Evolutionary conservation across 2,113 vertebrate species (phyloP).

Genomic region (Gallinago paraguaiae): DNA sequence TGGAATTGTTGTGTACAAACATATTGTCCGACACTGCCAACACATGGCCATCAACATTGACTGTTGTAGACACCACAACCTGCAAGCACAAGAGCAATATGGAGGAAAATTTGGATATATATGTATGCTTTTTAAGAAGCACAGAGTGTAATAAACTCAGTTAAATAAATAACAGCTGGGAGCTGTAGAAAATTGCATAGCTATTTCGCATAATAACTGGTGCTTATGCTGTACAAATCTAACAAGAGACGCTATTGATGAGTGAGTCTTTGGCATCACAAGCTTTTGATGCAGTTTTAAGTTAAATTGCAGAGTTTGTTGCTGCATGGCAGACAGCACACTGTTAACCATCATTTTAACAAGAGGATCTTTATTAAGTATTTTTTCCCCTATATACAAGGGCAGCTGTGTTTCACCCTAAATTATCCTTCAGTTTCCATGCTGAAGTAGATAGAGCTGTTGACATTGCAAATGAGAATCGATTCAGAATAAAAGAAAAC

Average conservation of each 20-base stretch:
- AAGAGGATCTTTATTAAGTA: slow-evolving; percentile 82
- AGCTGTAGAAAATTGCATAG: slow-evolving; percentile 80
- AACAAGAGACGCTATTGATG: slow-evolving; percentile 83
- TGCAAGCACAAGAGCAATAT: slow-evolving; percentile 69
- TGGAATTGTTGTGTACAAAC: slow-evolving; percentile 99
- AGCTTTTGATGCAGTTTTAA: slow-evolving; percentile 83
- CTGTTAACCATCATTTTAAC: slow-evolving; percentile 82
- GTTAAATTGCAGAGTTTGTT: slow-evolving; percentile 82
- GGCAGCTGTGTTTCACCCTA: slow-evolving; percentile 79
- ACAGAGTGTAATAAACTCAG: slow-evolving; percentile 73
- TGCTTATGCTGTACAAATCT: slow-evolving; percentile 78
- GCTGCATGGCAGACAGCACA: slow-evolving; percentile 73
- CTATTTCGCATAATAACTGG: slow-evolving; percentile 83
- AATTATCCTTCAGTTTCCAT: slow-evolving; percentile 76
- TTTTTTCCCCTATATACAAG: slow-evolving; percentile 70
- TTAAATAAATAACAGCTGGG: slow-evolving; percentile 84
- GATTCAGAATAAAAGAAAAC: slow-evolving; percentile 54
- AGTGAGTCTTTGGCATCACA: slow-evolving; percentile 77
- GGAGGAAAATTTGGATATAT: slow-evolving; percentile 60
- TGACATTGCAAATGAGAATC: slow-evolving; percentile 76
- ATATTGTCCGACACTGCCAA: slow-evolving; percentile 98
- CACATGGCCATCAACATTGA: slow-evolving; percentile 96
- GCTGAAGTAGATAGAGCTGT: slow-evolving; percentile 74
- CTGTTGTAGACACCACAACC: slow-evolving; percentile 97
- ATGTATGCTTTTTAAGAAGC: slow-evolving; percentile 37